phyloP scores from a whole-genome alignment of 2,888 invertebrate genomes.

The Eueremaeus valkanovi region DNA sequence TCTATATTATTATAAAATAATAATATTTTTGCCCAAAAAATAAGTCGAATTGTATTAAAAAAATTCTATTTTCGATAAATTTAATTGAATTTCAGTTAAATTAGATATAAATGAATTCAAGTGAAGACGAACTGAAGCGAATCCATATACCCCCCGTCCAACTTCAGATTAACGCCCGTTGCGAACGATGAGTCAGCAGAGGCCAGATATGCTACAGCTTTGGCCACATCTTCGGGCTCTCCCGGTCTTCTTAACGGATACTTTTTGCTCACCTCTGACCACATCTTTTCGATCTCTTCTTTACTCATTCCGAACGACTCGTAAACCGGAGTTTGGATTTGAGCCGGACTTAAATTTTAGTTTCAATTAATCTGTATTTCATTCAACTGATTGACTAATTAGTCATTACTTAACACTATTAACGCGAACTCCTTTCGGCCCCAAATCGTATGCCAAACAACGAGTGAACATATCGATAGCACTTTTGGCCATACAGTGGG shows the following conservation, averaged over 20 bases:
- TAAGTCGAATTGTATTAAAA: not conserved
- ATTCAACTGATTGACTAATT: not conserved
- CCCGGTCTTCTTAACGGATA: conserved; percentile 28
- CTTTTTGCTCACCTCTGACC: conserved; percentile 20
- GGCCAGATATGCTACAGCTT: conserved; percentile 33
- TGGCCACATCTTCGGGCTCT: conserved; percentile 39
- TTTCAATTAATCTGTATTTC: not conserved
- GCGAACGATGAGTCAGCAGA: conserved; percentile 32
- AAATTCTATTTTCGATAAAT: conserved; percentile 11
- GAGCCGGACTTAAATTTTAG: conserved; percentile 24
- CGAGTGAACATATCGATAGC: conserved; percentile 28
- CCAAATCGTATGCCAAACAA: conserved; percentile 5
- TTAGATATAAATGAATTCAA: conserved; percentile 7
- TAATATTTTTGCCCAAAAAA: not conserved
- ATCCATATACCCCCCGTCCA: conserved; percentile 35
- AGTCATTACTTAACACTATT: conserved; percentile 28
- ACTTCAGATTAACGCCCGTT: conserved; percentile 8
- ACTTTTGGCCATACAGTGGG: conserved; percentile 14
- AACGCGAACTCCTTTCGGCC: conserved; percentile 25
- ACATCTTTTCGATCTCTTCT: not conserved
- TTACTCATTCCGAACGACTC: not conserved
- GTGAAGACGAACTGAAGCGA: conserved; percentile 24
- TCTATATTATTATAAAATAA: not conserved
- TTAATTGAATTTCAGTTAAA: conserved; percentile 5
- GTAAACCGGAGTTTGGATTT: conserved; percentile 16